Evolutionary conservation across 37 sponge, comb jelly and placozoan genomes (phyloP).

Genomic region (Cliona cf. orientalis): DNA sequence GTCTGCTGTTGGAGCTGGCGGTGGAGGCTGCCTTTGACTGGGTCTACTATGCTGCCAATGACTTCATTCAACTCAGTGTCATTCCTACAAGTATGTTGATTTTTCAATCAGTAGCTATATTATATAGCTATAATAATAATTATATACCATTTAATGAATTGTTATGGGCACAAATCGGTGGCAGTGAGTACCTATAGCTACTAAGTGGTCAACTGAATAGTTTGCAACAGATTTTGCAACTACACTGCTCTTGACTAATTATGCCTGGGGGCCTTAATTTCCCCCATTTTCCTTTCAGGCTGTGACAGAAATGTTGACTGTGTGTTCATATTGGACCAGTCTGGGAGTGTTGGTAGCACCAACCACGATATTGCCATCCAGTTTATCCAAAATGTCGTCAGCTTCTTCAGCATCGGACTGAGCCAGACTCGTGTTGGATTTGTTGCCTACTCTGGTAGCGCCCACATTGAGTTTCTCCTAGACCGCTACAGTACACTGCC

Average conservation of each 20-base stretch:
- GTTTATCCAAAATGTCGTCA: constrained; percentile 65
- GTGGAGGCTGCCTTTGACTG: constrained; percentile 72
- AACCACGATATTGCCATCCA: constrained; percentile 69
- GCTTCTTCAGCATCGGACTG: constrained; percentile 65
- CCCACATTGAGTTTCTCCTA: constrained; percentile 56
- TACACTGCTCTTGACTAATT: not conserved
- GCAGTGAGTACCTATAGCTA: no score
- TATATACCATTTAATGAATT: no score
- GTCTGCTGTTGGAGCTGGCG: constrained; percentile 32
- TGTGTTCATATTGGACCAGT: constrained; percentile 80
- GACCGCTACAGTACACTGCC: constrained; percentile 13
- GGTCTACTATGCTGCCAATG: constrained; percentile 41
- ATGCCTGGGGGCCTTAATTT: not conserved
- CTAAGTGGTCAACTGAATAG: not conserved
- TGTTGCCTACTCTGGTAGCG: constrained; percentile 55
- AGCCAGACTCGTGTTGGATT: constrained; percentile 64
- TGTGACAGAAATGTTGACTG: constrained; percentile 73
- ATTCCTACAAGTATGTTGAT: constrained; percentile 54
- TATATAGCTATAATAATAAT: not conserved
- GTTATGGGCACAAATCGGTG: no score
- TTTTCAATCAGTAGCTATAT: not conserved
- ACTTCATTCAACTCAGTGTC: constrained; percentile 57
- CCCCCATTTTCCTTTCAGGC: constrained; percentile 34
- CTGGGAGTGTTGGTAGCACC: constrained; percentile 69
- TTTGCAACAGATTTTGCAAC: not conserved